Conservation (phyloP, 2,113 vertebrate genomes). For the Perccottus glenii region DNA sequence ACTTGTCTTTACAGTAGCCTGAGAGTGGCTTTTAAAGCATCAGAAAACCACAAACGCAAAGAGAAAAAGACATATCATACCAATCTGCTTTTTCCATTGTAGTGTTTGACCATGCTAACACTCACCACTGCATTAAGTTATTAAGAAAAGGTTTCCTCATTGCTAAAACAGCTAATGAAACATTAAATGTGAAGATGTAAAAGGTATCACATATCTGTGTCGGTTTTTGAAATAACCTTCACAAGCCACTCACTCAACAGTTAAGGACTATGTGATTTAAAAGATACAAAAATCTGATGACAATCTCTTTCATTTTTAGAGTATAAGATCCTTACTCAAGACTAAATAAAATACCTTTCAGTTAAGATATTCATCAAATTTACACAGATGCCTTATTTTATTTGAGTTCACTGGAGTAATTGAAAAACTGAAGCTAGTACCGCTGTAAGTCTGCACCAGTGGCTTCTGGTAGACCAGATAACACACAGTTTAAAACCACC, state of each 20-base stretch:
- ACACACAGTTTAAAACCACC: conserved; percentile 19
- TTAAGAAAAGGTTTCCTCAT: conserved; percentile 2
- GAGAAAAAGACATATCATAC: background rate
- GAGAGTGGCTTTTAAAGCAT: background rate
- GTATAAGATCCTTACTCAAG: no score
- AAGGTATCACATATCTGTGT: conserved; percentile 1
- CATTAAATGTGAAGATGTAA: conserved; percentile 8
- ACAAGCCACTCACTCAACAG: background rate
- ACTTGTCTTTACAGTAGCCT: background rate
- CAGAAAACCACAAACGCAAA: background rate
- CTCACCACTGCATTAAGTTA: conserved; percentile 1
- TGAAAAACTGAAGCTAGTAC: conserved; percentile 7
- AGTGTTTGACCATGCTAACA: conserved; percentile 6
- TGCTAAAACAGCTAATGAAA: conserved; percentile 23
- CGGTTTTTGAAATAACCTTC: conserved; percentile 17
- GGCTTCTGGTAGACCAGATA: conserved; percentile 36
- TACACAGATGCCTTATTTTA: no score
- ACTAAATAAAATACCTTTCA: no score
- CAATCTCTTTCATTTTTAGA: no score
- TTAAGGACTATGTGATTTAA: conserved; percentile 5
- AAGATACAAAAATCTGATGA: no score
- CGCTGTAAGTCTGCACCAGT: conserved; percentile 36
- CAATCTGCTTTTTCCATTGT: conserved; percentile 4
- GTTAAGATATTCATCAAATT: no score
- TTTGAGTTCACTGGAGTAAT: no score